Conservation (phyloP, 1,140 invertebrate genomes). For the Aphelenchoides fujianensis region DNA sequence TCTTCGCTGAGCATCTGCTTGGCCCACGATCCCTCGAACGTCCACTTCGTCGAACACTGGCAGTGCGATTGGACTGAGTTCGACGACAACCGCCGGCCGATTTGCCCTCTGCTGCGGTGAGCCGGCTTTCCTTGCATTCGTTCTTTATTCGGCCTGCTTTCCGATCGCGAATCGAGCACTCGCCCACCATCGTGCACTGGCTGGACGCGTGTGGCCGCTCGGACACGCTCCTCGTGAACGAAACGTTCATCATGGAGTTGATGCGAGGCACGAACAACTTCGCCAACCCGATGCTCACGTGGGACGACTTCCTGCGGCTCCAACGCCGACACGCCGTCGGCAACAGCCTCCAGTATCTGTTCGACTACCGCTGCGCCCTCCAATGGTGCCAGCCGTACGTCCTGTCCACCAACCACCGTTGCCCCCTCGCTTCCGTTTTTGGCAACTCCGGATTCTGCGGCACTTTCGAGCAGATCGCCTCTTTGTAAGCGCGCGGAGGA, state of each 20-base stretch:
- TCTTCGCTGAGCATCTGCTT: conserved; percentile 38
- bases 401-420: conserved; percentile 37
- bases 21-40: conserved; percentile 30
- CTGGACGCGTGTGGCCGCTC: conserved; percentile 58
- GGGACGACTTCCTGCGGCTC: conserved; percentile 49
- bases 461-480: conserved; percentile 34
- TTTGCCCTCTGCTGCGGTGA: conserved; percentile 52
- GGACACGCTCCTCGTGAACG: conserved; percentile 57
- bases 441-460: conserved; percentile 33
- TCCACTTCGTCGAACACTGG: conserved; percentile 53
- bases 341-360: conserved; percentile 41
- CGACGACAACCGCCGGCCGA: conserved; percentile 54
- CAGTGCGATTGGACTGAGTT: conserved; percentile 57
- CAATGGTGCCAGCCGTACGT: conserved; percentile 45
- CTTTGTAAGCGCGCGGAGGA: background rate
- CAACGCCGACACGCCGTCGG: conserved; percentile 48
- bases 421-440: conserved; percentile 33
- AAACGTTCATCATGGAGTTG: conserved; percentile 56
- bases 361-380: conserved; percentile 40
- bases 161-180: conserved; percentile 43
- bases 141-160: background rate
- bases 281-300: conserved; percentile 46
- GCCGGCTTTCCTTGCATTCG: conserved; percentile 8
- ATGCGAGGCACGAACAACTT: conserved; percentile 40
- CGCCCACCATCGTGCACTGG: conserved; percentile 54